phyloP scores from a whole-genome alignment of 2,113 vertebrate genomes.

The Cyanoramphus novaezelandiae region DNA sequence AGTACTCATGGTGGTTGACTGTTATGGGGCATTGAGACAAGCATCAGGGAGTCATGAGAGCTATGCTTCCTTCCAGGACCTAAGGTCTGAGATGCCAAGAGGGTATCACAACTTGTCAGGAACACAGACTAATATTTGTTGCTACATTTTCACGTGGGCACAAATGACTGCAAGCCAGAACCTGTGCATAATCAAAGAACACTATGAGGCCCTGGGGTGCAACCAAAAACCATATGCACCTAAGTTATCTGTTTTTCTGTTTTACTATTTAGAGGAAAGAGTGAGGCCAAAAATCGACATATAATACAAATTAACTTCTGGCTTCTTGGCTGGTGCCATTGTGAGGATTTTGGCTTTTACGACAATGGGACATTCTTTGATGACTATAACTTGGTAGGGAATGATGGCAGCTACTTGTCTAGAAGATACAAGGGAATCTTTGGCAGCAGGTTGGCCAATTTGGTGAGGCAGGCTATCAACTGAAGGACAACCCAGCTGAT shows the following conservation, averaged over 20 bases:
- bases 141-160: background rate
- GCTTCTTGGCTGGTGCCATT: background rate
- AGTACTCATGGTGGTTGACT: background rate
- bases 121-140: background rate
- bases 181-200: background rate
- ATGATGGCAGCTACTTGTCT: background rate
- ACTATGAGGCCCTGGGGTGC: too few relatives aligned
- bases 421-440: background rate
- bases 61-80: background rate
- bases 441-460: background rate
- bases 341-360: background rate
- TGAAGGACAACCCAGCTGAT: background rate
- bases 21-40: rapidly evolving
- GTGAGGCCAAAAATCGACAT: background rate
- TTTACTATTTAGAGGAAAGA: background rate
- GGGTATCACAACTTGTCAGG: background rate
- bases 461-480: background rate
- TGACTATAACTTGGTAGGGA: background rate
- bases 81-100: background rate
- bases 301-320: background rate
- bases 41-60: background rate
- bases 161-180: background rate
- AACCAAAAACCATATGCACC: too few relatives aligned
- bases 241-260: background rate
- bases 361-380: background rate